Evolutionary conservation across 2,888 invertebrate species (phyloP).

Genomic region (Conistra vaccinii): DNA sequence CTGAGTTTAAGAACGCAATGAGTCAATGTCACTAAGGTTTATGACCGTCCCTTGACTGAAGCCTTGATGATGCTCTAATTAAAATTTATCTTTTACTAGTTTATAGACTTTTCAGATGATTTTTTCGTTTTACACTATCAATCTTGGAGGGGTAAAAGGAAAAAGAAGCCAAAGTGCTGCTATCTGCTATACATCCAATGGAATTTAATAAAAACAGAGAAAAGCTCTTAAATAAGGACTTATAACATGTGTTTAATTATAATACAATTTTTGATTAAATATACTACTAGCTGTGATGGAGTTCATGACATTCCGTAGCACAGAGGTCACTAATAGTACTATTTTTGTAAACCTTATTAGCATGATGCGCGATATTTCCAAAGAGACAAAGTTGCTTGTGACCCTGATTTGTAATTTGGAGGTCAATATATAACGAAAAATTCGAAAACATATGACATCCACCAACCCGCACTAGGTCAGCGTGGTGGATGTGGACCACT

Average conservation of each 20-base stretch:
- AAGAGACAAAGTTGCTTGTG: not conserved
- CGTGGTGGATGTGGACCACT: not conserved
- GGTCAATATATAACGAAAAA: not conserved
- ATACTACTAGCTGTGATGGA: too few species aligned
- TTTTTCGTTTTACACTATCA: conserved; percentile 53
- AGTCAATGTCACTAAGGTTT: conserved; percentile 68
- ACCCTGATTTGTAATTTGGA: not conserved
- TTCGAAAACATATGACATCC: not conserved
- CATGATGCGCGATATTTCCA: not conserved
- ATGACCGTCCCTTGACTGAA: conserved; percentile 46
- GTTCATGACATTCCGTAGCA: not conserved
- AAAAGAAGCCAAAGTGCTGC: not conserved
- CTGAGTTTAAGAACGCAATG: conserved; percentile 70
- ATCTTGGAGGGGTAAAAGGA: conserved; percentile 15
- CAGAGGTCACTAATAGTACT: not conserved
- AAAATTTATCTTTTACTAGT: conserved; percentile 60
- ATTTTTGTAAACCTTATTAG: not conserved
- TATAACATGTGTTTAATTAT: not conserved
- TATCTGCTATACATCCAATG: not conserved
- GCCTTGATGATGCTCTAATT: conserved; percentile 61
- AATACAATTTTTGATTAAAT: not conserved
- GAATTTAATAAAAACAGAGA: not conserved
- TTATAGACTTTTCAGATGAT: conserved; percentile 51
- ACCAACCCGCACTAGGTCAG: not conserved
- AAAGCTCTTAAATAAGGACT: not conserved